phyloP scores from a whole-genome alignment of 2,113 vertebrate genomes.

The Nycticryphes semicollaris region DNA sequence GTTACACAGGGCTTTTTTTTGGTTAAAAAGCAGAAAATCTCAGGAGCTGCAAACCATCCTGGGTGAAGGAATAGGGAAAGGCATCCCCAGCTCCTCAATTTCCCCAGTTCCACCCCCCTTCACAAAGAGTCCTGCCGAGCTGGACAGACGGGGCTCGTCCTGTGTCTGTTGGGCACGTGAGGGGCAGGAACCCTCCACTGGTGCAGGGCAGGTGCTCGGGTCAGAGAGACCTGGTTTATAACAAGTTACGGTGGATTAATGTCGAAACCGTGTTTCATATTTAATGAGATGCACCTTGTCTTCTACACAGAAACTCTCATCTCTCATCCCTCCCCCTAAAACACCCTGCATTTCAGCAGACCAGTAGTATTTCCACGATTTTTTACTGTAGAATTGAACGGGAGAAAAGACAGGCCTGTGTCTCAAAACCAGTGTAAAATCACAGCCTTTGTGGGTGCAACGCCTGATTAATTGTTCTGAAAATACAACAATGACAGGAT shows the following conservation, averaged over 20 bases:
- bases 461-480: not conserved
- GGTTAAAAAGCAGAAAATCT: not conserved
- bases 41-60: not conserved
- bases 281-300: not conserved
- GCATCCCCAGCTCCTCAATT: not conserved
- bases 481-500: not conserved
- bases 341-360: not conserved
- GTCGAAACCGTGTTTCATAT: not conserved
- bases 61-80: not conserved
- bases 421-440: not conserved
- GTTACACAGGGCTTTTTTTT: accelerated
- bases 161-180: not conserved
- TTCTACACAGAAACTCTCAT: not conserved
- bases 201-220: not conserved
- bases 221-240: not conserved
- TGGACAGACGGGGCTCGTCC: not conserved
- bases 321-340: not conserved
- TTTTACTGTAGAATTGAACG: accelerated
- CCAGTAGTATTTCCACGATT: not conserved
- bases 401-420: not conserved
- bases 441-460: not conserved
- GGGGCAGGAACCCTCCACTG: not conserved
- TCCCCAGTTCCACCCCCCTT: not conserved
- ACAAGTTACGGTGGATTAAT: not conserved
- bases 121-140: no score